Evolutionary conservation across 2,113 vertebrate genomes (phyloP).

Genomic region (Nicator chloris): DNA sequence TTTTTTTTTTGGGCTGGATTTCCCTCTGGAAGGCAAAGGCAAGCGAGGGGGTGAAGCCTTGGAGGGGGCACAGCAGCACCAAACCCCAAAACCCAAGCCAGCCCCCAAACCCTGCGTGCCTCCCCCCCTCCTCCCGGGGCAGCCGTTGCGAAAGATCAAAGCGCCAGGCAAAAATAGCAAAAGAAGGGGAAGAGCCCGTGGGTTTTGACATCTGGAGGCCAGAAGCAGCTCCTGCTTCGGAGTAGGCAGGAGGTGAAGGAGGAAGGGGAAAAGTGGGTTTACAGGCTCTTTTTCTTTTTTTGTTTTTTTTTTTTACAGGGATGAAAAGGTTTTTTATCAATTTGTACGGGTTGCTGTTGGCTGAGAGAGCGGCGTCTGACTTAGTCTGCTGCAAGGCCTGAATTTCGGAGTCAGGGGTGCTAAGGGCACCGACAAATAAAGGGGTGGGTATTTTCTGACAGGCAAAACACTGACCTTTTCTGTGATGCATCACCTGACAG

Average conservation of each 20-base stretch:
- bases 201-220: constrained; percentile 72
- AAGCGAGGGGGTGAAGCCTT: rapidly evolving
- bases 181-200: constrained; percentile 51
- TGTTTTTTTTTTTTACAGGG: not conserved
- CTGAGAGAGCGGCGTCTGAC: not conserved
- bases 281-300: not conserved
- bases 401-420: not conserved
- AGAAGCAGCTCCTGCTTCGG: constrained; percentile 51
- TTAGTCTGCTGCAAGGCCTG: not conserved
- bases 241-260: constrained; percentile 4
- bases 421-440: not conserved
- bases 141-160: constrained; percentile 69
- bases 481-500: not conserved
- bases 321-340: not conserved
- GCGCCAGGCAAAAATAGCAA: constrained; percentile 52
- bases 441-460: not conserved
- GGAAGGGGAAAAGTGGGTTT: not conserved
- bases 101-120: not conserved
- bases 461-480: not conserved
- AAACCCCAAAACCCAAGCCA: not conserved
- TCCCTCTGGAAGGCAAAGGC: not conserved
- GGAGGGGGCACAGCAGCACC: not conserved
- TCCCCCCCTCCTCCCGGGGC: not conserved
- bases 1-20: not conserved
- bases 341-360: not conserved